Evolutionary conservation across 1,140 invertebrate genomes (phyloP), one percentile per base, ranked within the genome.

Genomic region (Panagrolaimus sp.): DNA sequence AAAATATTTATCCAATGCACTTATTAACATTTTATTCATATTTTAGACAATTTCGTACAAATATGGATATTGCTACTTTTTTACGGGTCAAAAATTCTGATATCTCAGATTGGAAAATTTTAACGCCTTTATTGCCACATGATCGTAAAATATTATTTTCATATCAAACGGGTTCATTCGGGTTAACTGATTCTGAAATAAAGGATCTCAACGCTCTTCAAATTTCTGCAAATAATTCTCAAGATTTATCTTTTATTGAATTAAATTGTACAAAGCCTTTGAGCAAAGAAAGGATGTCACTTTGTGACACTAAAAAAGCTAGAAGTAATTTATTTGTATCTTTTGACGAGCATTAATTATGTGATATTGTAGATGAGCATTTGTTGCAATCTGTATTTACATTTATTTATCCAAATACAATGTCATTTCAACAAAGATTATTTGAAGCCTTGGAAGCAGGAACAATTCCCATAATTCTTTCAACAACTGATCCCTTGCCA

Each of bases 301-400:
- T 63, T 7, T 63, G 11, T 63, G 62, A 13, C 42, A 38, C 42
- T 25, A 38, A 16, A 9, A 27, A 48, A 23, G 8, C 20, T 38
- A 63, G 23, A 63, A 43, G 42, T 25, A 43, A n/a, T n/a, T n/a
- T n/a, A n/a, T n/a, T 63, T 27, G 11, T 31, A 63, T 48, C 20
- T 48, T 48, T 48, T 48, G 2, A 23, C 2, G 2, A 38, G 31
- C 31, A 4, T 38, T 84, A 87, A 5, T 84, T 87, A 1, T 91
- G 92, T 83, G 31, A 27, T 93, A 84, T 73, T 38, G 72, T 74
- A 23, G 71, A 72, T 67, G 67, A 78, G 27, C 68, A 84, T 25
- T 84, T 96, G 1, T 87, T 88, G 66, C 89, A 92, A 72, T 96
- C 93, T 0, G 95, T 92, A 0, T 97, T 94, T 84, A 88, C 88